A percentile compares a stretch with the other conserved stretches of the same genome.
phyloP scores from a whole-genome alignment of 2,113 vertebrate genomes.

The Hippocampus mohnikei region DNA sequence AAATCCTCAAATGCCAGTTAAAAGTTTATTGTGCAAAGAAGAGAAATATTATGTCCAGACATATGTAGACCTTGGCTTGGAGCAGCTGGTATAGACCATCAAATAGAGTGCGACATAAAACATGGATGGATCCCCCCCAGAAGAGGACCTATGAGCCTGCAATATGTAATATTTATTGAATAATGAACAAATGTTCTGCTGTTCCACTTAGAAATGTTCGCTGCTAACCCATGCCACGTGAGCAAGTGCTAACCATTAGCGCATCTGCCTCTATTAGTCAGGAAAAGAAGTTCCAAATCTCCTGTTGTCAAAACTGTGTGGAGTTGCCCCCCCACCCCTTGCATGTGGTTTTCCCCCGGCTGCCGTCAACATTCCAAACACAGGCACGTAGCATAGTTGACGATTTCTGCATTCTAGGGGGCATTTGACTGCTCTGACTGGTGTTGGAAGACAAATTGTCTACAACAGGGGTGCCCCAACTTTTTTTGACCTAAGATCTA shows the following conservation, averaged over 20 bases:
- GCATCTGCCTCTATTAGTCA: neutral
- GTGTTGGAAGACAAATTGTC: neutral
- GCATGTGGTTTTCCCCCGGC: too few relatives aligned
- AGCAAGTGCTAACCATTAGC: neutral
- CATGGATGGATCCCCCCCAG: neutral
- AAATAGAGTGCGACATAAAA: neutral
- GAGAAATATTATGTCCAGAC: neutral
- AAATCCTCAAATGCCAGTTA: neutral
- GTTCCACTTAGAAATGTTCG: neutral
- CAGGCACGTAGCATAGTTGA: neutral
- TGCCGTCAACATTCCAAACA: neutral
- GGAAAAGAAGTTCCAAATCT: neutral
- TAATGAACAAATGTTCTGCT: neutral
- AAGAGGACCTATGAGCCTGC: neutral
- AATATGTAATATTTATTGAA: neutral
- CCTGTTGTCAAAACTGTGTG: too few relatives aligned
- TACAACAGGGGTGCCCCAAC: too few relatives aligned
- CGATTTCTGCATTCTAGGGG: neutral
- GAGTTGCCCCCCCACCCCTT: too few relatives aligned
- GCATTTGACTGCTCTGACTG: slow-evolving; percentile 14
- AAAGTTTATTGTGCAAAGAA: neutral
- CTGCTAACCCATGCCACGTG: neutral
- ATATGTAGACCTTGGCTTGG: neutral
- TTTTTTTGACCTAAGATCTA: too few relatives aligned
- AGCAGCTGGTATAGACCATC: neutral